Percentiles rank a stretch among this genome's conserved stretches.
These are phyloP conservation scores for Lagodon rhomboides DNA, from an alignment of 2,797 vertebrate species.

Conservation along the genomic window DNA sequence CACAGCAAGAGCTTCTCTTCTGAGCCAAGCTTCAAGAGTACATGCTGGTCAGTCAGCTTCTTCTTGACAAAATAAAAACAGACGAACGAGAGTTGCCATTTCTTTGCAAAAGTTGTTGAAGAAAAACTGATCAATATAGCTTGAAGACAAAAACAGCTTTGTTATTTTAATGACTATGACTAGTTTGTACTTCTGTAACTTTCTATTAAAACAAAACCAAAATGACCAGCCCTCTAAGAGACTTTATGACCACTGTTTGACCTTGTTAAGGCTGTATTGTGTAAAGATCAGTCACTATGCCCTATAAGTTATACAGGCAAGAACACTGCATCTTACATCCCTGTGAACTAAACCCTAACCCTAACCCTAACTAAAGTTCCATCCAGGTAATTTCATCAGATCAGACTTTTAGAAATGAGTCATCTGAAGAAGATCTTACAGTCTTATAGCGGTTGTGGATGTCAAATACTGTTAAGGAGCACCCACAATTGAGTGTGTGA, in stretches of 20 bases:
- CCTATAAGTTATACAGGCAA: background rate
- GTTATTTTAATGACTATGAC: background rate
- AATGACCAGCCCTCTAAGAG: background rate
- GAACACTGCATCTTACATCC: background rate
- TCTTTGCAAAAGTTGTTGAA: background rate
- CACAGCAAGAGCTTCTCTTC: constrained; percentile 8
- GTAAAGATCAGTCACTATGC: background rate
- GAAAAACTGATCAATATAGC: background rate
- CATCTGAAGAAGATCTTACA: background rate
- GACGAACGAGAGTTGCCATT: background rate
- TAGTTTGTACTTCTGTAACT: too few relatives aligned
- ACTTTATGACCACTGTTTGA: background rate
- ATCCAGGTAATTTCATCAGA: background rate
- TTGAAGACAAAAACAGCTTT: background rate
- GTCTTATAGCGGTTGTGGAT: background rate
- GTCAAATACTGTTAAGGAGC: background rate
- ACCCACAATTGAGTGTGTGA: background rate
- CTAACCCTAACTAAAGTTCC: too few relatives aligned
- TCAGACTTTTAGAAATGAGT: background rate
- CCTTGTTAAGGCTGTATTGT: background rate
- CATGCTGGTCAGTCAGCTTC: background rate
- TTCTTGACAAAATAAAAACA: constrained; percentile 2
- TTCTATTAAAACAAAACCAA: background rate
- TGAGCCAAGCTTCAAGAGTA: background rate
- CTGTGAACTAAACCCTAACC: too few relatives aligned